These are phyloP conservation scores for Melieria crassipennis DNA, from an alignment of 2,888 invertebrate species.

Conservation along the genomic window DNA sequence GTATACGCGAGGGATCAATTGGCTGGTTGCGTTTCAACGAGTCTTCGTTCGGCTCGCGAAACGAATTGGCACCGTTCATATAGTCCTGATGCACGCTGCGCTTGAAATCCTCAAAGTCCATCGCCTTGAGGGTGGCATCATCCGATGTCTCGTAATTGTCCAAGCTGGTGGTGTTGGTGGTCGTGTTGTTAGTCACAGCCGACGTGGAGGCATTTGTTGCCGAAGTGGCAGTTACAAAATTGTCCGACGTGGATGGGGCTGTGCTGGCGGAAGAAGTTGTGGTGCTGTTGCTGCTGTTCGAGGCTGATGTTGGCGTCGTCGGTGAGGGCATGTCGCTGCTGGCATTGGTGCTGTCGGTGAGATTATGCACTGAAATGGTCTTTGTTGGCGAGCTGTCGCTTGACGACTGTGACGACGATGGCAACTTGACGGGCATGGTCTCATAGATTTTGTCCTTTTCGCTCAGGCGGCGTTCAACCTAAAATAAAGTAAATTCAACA, in stretches of 20 bases:
- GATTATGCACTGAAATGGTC: slow-evolving; percentile 51
- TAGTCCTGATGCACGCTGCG: slow-evolving; percentile 65
- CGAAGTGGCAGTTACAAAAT: slow-evolving; percentile 60
- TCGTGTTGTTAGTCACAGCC: slow-evolving; percentile 41
- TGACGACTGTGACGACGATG: slow-evolving; percentile 68
- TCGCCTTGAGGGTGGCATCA: slow-evolving; percentile 64
- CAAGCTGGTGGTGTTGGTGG: slow-evolving; percentile 53
- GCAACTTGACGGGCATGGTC: slow-evolving; percentile 73
- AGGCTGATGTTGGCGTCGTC: slow-evolving; percentile 43
- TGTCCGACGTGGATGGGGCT: slow-evolving; percentile 54
- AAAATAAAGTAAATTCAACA: background rate
- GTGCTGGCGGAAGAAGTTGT: slow-evolving; percentile 36
- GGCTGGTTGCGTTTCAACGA: slow-evolving; percentile 66
- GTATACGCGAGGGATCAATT: slow-evolving; percentile 67
- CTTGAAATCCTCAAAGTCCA: slow-evolving; percentile 66
- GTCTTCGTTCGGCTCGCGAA: slow-evolving; percentile 61
- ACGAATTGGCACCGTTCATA: slow-evolving; percentile 64
- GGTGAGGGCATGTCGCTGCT: slow-evolving; percentile 37
- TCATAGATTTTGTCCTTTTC: slow-evolving; percentile 74
- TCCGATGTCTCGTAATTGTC: slow-evolving; percentile 57
- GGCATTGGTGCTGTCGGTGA: slow-evolving; percentile 48
- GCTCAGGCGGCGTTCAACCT: slow-evolving; percentile 72
- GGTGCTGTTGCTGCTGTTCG: slow-evolving; percentile 40
- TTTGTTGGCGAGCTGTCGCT: slow-evolving; percentile 62
- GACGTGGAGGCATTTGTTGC: slow-evolving; percentile 51